These are phyloP conservation scores for Esperia sulphurella DNA, from an alignment of 2,888 invertebrate species.

Conservation along the genomic window DNA sequence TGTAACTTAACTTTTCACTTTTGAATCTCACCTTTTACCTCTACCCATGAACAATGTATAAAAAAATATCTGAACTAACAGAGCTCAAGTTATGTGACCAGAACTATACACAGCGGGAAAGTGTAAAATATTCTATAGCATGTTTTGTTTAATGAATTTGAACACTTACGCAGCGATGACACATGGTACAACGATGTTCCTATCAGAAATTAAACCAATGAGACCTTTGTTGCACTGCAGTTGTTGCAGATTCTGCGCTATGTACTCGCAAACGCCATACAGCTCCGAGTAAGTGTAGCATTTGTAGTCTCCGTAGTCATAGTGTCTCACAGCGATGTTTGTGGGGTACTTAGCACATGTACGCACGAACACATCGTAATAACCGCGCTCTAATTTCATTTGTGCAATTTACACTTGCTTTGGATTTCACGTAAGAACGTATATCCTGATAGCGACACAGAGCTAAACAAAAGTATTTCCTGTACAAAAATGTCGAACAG, in stretches of 20 bases:
- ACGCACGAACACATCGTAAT: constrained; percentile 62
- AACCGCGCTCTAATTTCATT: constrained; percentile 51
- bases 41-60: too few species aligned
- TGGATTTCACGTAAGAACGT: neutral
- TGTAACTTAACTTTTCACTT: too few species aligned
- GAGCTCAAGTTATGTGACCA: too few species aligned
- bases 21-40: too few species aligned
- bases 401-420: neutral
- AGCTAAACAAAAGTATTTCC: neutral
- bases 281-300: constrained; percentile 65
- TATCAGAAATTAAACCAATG: constrained; percentile 70
- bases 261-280: constrained; percentile 65
- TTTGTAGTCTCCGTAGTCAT: constrained; percentile 44
- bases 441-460: neutral
- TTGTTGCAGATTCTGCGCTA: constrained; percentile 60
- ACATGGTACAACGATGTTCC: constrained; percentile 74
- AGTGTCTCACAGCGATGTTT: constrained; percentile 51
- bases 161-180: constrained; percentile 79
- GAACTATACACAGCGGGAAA: too few species aligned
- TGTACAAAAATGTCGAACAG: neutral
- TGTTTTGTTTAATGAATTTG: too few species aligned
- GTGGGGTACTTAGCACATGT: constrained; percentile 59
- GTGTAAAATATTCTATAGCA: too few species aligned
- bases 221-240: constrained; percentile 51
- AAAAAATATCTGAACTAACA: too few species aligned